Conservation (phyloP, 2,113 vertebrate species). For the Gorilla gorilla region DNA sequence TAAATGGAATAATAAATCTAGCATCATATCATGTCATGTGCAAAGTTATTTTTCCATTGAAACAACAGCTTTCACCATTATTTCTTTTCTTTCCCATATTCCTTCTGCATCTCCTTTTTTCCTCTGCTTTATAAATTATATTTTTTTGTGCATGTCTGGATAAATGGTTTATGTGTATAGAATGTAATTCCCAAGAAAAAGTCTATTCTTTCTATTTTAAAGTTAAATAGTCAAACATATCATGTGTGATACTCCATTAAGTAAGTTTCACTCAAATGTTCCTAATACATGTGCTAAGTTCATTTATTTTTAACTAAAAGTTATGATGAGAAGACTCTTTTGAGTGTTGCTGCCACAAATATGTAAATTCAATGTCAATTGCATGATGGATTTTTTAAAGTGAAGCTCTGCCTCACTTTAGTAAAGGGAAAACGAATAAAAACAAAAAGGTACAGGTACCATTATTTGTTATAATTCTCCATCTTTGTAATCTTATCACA, state of each 20-base stretch:
- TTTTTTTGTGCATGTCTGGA: slow-evolving; percentile 22
- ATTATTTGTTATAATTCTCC: background rate
- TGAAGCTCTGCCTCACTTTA: background rate
- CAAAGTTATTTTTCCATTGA: slow-evolving; percentile 74
- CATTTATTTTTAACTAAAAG: background rate
- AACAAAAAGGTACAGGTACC: background rate
- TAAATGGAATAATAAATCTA: slow-evolving; percentile 82
- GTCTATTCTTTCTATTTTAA: background rate
- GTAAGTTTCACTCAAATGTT: background rate
- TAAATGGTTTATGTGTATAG: slow-evolving; percentile 49
- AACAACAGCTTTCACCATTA: slow-evolving; percentile 61
- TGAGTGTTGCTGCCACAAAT: background rate
- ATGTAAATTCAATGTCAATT: slow-evolving; percentile 10
- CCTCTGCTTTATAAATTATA: background rate
- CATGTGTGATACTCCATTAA: background rate
- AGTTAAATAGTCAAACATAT: background rate
- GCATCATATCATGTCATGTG: slow-evolving; percentile 62
- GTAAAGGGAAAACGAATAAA: slow-evolving; percentile 9
- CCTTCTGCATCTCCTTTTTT: slow-evolving; percentile 34
- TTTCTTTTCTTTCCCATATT: slow-evolving; percentile 31
- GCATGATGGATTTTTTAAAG: slow-evolving; percentile 15
- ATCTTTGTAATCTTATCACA: background rate
- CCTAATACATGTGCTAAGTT: background rate
- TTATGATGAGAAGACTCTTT: background rate
- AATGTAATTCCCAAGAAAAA: slow-evolving; percentile 20